These are phyloP conservation scores for Isurus oxyrinchus DNA, from an alignment of 2,113 vertebrate species.

Conservation along the genomic window DNA sequence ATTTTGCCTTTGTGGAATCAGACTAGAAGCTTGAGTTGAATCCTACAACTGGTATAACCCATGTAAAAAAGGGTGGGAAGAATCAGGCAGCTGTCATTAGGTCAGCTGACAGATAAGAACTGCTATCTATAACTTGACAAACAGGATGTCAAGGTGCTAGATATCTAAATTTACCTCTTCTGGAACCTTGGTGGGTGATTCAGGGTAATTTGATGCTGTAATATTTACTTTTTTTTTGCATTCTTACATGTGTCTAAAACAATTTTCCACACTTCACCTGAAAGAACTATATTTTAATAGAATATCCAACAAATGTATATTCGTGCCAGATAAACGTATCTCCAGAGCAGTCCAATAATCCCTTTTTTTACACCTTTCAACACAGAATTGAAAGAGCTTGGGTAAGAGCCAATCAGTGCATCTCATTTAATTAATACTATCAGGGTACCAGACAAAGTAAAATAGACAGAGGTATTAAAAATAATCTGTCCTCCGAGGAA, in stretches of 20 bases:
- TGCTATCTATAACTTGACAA: not conserved
- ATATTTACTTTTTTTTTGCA: not conserved
- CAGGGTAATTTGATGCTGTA: not conserved
- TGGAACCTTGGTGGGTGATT: not conserved
- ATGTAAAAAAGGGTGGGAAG: not conserved
- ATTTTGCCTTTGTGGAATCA: not conserved
- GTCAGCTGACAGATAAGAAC: not conserved
- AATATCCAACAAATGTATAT: not conserved
- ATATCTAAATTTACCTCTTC: not conserved
- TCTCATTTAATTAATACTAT: slow-evolving; percentile 56
- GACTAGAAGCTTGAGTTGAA: not conserved
- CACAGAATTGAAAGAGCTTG: slow-evolving; percentile 46
- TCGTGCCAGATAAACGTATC: not conserved
- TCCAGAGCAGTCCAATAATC: slow-evolving; percentile 26
- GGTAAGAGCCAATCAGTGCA: slow-evolving; percentile 50
- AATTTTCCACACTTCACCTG: not conserved
- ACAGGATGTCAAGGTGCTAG: not conserved
- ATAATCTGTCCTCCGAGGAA: slow-evolving; percentile 50
- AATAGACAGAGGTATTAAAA: slow-evolving; percentile 45
- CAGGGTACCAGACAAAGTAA: slow-evolving; percentile 50
- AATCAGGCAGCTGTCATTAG: not conserved
- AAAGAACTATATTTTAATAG: not conserved
- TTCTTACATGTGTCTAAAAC: not conserved
- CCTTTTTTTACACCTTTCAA: slow-evolving; percentile 45
- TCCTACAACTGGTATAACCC: not conserved